Conservation (phyloP, 2,113 vertebrate genomes). For the Triplophysa siluroides region DNA sequence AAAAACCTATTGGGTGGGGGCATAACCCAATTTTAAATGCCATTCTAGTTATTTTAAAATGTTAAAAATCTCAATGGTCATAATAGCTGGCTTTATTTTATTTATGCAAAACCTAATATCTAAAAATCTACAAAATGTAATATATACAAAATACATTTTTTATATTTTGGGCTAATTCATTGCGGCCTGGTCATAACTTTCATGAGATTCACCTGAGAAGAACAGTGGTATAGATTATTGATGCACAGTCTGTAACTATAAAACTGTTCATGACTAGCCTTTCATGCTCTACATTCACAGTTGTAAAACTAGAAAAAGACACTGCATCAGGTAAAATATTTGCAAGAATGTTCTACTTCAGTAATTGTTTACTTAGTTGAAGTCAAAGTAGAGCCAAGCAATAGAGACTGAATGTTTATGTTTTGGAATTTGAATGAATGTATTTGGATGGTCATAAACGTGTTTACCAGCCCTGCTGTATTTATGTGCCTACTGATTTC, state of each 20-base stretch:
- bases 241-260: neutral
- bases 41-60: too few relatives aligned
- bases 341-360: neutral
- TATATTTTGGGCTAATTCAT: neutral
- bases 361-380: neutral
- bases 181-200: neutral
- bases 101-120: constrained; percentile 16
- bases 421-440: neutral
- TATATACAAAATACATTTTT: neutral
- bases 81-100: too few relatives aligned
- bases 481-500: constrained; percentile 22
- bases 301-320: neutral
- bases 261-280: constrained; percentile 6
- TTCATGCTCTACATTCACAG: constrained; percentile 22
- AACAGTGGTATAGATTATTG: neutral
- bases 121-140: neutral
- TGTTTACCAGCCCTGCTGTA: constrained; percentile 1
- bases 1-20: too few relatives aligned
- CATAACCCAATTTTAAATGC: too few relatives aligned
- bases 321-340: neutral
- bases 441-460: neutral
- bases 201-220: neutral
- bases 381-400: neutral
- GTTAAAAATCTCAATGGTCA: too few relatives aligned
- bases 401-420: neutral